Evolutionary conservation across 2,113 vertebrate genomes (phyloP).

Genomic region (Daboia siamensis): DNA sequence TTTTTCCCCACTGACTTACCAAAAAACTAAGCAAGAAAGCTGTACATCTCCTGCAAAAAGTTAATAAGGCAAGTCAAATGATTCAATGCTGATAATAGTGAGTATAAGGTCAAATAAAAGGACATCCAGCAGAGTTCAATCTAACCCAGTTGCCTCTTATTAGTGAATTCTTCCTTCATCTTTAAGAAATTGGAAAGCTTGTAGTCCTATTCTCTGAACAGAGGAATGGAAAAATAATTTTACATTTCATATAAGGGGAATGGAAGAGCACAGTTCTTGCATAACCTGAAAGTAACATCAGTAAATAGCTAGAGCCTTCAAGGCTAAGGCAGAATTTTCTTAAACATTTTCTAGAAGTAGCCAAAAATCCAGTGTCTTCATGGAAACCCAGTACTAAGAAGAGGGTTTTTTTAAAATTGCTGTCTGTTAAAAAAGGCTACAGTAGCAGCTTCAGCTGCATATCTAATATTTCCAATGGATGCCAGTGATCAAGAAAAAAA

Average conservation of each 20-base stretch:
- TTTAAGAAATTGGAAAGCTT: neutral
- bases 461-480: neutral
- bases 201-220: neutral
- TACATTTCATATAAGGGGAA: neutral
- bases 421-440: neutral
- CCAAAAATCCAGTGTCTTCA: neutral
- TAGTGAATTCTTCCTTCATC: neutral
- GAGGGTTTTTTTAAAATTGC: no score
- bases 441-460: neutral
- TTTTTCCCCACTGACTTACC: neutral
- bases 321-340: neutral
- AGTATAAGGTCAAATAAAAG: conserved; percentile 11
- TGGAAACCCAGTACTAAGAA: neutral
- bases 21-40: neutral
- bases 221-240: neutral
- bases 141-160: neutral
- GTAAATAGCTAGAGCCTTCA: neutral
- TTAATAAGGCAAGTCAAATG: conserved; percentile 25
- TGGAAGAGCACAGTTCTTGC: neutral
- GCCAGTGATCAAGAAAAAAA: neutral
- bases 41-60: conserved; percentile 6
- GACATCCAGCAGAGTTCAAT: conserved; percentile 9
- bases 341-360: neutral
- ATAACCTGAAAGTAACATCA: neutral
- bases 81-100: conserved; percentile 2